Evolutionary conservation across 2,797 vertebrate genomes (phyloP).

Genomic region (Neosalanx taihuensis): DNA sequence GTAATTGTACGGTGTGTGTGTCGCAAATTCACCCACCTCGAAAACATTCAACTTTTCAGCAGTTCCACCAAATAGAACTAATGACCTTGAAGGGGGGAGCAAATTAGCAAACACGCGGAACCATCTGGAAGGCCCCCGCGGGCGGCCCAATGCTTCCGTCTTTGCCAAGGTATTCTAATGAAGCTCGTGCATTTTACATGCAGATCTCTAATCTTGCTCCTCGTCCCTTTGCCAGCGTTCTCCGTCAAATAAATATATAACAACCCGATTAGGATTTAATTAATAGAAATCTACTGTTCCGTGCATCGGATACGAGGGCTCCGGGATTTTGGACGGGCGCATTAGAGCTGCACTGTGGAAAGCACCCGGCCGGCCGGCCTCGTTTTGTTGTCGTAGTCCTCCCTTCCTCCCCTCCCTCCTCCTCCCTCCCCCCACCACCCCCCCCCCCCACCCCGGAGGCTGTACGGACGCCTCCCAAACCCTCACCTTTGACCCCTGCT

Average conservation of each 20-base stretch:
- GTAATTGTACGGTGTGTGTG: slow-evolving; percentile 28
- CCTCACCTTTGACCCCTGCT: slow-evolving; percentile 54
- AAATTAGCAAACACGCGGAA: slow-evolving; percentile 83
- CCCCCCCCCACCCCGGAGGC: slow-evolving; percentile 63
- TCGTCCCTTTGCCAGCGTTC: slow-evolving; percentile 71
- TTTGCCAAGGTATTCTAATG: slow-evolving; percentile 83
- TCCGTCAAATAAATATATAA: slow-evolving; percentile 82
- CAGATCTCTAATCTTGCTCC: slow-evolving; percentile 80
- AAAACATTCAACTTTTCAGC: slow-evolving; percentile 74
- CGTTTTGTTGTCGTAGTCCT: too few relatives aligned
- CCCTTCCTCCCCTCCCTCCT: too few relatives aligned
- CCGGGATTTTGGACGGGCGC: slow-evolving; percentile 56
- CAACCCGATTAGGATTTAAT: slow-evolving; percentile 84
- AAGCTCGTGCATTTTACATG: slow-evolving; percentile 81
- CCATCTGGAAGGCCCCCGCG: slow-evolving; percentile 82
- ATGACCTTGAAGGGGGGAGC: slow-evolving; percentile 82
- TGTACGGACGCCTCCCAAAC: slow-evolving; percentile 62
- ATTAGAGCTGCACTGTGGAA: slow-evolving; percentile 72
- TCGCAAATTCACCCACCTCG: slow-evolving; percentile 72
- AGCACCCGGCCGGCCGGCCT: slow-evolving; percentile 58
- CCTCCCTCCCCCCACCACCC: too few relatives aligned
- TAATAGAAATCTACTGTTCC: slow-evolving; percentile 78
- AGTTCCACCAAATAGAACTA: slow-evolving; percentile 81
- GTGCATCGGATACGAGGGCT: slow-evolving; percentile 73
- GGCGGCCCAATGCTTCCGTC: slow-evolving; percentile 77